Evolutionary conservation across 2,797 vertebrate genomes (phyloP).

Genomic region (Picus viridis): DNA sequence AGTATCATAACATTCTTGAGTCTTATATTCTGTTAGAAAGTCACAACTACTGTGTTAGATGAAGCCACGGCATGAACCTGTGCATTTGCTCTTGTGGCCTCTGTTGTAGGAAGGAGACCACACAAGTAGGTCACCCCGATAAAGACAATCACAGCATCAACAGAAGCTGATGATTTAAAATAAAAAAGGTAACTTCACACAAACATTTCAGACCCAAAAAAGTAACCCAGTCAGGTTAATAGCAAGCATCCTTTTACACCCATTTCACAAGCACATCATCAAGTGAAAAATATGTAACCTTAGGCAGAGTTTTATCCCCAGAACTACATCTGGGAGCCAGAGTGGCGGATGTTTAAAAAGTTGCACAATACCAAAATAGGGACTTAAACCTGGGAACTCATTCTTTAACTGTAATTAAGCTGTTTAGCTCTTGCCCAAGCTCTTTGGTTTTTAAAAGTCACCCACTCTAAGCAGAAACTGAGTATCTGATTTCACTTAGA

Average conservation of each 20-base stretch:
- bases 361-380: background rate
- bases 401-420: background rate
- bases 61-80: background rate
- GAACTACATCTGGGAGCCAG: background rate
- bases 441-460: background rate
- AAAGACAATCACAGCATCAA: background rate
- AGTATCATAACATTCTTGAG: background rate
- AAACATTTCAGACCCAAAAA: background rate
- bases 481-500: background rate
- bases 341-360: background rate
- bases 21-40: background rate
- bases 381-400: background rate
- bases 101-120: background rate
- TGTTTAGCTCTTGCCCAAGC: background rate
- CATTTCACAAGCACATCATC: background rate
- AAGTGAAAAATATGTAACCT: background rate
- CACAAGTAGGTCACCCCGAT: background rate
- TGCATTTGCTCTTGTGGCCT: background rate
- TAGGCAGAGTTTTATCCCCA: background rate
- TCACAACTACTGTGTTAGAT: background rate
- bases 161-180: background rate
- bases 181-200: background rate
- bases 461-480: background rate
- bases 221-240: background rate
- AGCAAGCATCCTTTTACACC: background rate